Conservation (phyloP, 1,140 invertebrate genomes). For the Chrysoperla carnea region DNA sequence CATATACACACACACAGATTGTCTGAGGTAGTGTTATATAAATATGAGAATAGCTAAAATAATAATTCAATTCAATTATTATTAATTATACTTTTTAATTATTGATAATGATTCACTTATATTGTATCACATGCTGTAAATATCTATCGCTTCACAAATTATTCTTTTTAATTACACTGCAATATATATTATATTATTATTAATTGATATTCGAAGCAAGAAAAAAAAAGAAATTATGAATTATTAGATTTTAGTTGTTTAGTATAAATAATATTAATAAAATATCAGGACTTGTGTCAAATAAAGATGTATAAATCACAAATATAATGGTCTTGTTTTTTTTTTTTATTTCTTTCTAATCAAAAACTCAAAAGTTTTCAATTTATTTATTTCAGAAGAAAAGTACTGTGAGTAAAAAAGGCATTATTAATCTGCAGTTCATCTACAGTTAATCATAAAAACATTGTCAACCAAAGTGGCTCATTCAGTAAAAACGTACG, state of each 20-base stretch:
- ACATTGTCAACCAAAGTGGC: no score
- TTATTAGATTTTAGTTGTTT: not conserved
- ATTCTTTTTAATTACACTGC: constrained; percentile 10
- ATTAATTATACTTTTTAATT: constrained; percentile 4
- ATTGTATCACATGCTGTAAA: constrained; percentile 8
- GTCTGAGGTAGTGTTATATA: constrained; percentile 1
- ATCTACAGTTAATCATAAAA: no score
- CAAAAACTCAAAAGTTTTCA: no score
- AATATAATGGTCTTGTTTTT: no score
- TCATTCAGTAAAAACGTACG: no score
- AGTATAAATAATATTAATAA: not conserved
- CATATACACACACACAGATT: not conserved
- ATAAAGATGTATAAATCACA: not conserved
- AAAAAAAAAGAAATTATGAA: not conserved
- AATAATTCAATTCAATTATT: not conserved
- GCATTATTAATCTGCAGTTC: no score
- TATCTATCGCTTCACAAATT: constrained; percentile 8
- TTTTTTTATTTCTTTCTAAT: no score
- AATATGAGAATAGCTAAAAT: constrained; percentile 3
- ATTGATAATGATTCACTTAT: constrained; percentile 4
- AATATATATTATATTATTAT: constrained; percentile 2
- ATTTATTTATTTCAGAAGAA: no score
- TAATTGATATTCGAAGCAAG: not conserved
- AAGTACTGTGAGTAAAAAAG: no score
- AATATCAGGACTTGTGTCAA: not conserved